Percentiles rank a stretch among this genome's conserved stretches.
phyloP scores from a whole-genome alignment of 2,113 vertebrate genomes.

The Amphilophus citrinellus region DNA sequence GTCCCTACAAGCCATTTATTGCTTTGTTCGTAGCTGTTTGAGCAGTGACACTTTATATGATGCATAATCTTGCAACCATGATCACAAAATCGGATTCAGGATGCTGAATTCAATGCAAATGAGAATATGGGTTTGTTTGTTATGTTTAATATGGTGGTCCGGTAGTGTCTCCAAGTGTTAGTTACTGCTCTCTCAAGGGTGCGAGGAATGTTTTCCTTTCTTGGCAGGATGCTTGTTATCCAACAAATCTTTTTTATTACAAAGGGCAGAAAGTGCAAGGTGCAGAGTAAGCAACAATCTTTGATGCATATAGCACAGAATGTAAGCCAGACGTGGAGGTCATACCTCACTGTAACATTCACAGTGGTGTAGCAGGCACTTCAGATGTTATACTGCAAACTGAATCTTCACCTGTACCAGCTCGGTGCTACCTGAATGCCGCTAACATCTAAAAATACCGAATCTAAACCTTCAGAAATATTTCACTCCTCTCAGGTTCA shows the following conservation, averaged over 20 bases:
- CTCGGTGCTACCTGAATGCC: background rate
- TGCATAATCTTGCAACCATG: slow-evolving; percentile 1
- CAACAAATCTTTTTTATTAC: slow-evolving; percentile 63
- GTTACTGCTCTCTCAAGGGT: slow-evolving; percentile 47
- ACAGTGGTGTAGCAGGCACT: background rate
- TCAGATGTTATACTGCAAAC: background rate
- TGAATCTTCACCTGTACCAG: background rate
- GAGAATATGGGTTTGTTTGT: slow-evolving; percentile 14
- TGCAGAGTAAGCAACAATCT: slow-evolving; percentile 41
- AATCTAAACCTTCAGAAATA: background rate
- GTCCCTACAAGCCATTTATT: slow-evolving; percentile 9
- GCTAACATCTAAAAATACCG: slow-evolving; percentile 17
- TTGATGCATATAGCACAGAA: slow-evolving; percentile 13
- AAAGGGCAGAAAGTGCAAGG: slow-evolving; percentile 41
- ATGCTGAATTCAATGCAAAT: background rate
- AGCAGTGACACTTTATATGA: background rate
- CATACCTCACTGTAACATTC: slow-evolving; percentile 35
- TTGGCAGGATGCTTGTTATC: slow-evolving; percentile 29
- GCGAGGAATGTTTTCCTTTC: slow-evolving; percentile 33
- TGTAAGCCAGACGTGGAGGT: slow-evolving; percentile 36
- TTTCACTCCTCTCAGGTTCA: slow-evolving; percentile 39
- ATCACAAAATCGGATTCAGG: background rate
- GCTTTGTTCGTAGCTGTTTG: slow-evolving; percentile 3
- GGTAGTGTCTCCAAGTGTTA: slow-evolving; percentile 12
- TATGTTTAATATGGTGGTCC: background rate